Evolutionary conservation across 2,797 vertebrate species (phyloP), one percentile per base, ranked within the genome.

Genomic region (Sparus aurata): DNA sequence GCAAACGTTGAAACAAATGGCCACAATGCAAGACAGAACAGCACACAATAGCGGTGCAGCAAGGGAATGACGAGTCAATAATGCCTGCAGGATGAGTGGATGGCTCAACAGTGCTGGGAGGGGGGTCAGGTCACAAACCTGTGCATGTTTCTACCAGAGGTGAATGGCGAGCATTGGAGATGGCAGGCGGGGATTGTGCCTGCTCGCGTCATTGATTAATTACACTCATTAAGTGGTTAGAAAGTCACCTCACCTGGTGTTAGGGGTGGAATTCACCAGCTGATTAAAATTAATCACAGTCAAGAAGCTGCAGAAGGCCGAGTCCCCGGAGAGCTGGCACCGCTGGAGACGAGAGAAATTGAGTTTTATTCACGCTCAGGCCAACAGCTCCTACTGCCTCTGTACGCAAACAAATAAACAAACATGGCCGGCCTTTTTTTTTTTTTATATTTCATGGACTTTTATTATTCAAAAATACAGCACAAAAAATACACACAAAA

Each of bases 391-490:
- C 66, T 12, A 15, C 67, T 43, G 49, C 50, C n/a, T 30, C 61
- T 59, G 66, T 23, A 71, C 34, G 58, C 59, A 60, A 74, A 54
- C 22, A 83, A 73, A 59, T 0, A 69, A 64, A 50, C 61, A 82
- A 60, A 50, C 17, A 52, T n/a, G 34, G 20, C 15, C 0, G 16
- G 4, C 1, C 9, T 3, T 43, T 68, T 73, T 62, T 43, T 63
- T 3, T 47, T 23, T 75, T 76, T 53, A 18, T 38, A 69, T 87
- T 92, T 91, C 74, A 66, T 70, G 54, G 69, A 84, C 66, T 95
- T 94, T 95, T 94, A 94, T 95, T 95, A 94, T 94, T 94, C 61
- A 95, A 95, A 95, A 95, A 95, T 95, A 94, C 93, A 94, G 85
- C 94, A 96, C 93, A 94, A 94, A 94, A 92, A 92, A 91, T 82